A percentile compares a stretch with the other conserved stretches of the same genome.
phyloP scores from a whole-genome alignment of 2,113 vertebrate species.

The Pseudorasbora parva region DNA sequence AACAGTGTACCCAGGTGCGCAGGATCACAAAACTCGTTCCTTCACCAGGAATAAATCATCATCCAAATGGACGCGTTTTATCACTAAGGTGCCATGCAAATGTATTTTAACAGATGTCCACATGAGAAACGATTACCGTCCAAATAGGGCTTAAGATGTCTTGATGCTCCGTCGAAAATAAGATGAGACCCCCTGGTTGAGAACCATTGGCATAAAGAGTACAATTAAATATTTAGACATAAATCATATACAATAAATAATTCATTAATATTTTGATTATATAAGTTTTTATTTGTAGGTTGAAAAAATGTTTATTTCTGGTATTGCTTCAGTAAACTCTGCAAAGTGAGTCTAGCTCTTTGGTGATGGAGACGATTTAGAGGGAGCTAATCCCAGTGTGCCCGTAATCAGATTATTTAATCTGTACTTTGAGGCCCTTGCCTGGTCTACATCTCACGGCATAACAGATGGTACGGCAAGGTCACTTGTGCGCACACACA shows the following conservation, averaged over 20 bases:
- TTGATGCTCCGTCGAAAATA: too few relatives aligned
- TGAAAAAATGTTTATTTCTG: not conserved
- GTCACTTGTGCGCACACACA: constrained; percentile 48
- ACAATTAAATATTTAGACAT: not conserved
- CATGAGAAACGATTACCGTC: too few relatives aligned
- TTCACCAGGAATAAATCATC: too few relatives aligned
- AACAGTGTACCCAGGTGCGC: too few relatives aligned
- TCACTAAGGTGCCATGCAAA: too few relatives aligned
- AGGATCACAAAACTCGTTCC: too few relatives aligned
- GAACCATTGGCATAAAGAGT: not conserved
- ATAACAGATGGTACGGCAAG: constrained; percentile 70
- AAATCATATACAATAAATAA: not conserved
- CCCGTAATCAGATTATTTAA: constrained; percentile 72
- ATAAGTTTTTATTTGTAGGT: too few relatives aligned
- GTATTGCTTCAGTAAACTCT: not conserved
- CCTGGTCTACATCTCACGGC: constrained; percentile 52
- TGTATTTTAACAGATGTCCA: too few relatives aligned
- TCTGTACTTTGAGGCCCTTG: constrained; percentile 59
- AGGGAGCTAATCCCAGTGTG: constrained; percentile 66
- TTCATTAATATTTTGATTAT: too few relatives aligned
- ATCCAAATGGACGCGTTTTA: too few relatives aligned
- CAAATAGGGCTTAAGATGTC: too few relatives aligned
- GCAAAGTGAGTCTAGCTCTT: constrained; percentile 14
- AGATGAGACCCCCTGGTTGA: not conserved
- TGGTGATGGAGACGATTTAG: constrained; percentile 20